Conservation (phyloP, 2,113 vertebrate species). For the Spea bombifrons region DNA sequence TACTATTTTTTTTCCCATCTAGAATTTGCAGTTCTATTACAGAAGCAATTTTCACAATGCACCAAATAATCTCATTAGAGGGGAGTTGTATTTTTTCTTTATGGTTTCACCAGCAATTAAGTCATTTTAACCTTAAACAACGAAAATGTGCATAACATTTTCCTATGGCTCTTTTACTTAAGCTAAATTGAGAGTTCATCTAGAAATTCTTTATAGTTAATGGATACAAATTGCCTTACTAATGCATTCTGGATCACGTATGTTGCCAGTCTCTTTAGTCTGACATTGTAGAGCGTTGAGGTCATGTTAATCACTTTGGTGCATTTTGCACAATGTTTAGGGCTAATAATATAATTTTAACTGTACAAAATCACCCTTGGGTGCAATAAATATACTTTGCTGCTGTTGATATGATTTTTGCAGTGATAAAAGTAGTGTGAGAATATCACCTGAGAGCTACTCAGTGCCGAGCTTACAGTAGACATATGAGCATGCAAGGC, state of each 20-base stretch:
- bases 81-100: too few relatives aligned
- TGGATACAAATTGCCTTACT: background rate
- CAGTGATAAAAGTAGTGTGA: slow-evolving; percentile 11
- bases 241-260: slow-evolving; percentile 52
- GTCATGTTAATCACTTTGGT: slow-evolving; percentile 37
- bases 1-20: too few relatives aligned
- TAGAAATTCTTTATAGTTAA: background rate
- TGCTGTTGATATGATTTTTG: background rate
- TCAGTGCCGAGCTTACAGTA: too few relatives aligned
- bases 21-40: too few relatives aligned
- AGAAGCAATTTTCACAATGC: too few relatives aligned
- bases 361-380: background rate
- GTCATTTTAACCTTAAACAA: background rate
- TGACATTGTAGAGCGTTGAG: slow-evolving; percentile 44
- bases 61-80: too few relatives aligned
- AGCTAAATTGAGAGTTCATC: background rate
- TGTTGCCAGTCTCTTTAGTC: slow-evolving; percentile 5
- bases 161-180: background rate
- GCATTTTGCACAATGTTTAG: slow-evolving; percentile 11
- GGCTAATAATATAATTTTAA: slow-evolving; percentile 36
- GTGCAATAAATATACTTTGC: slow-evolving; percentile 12
- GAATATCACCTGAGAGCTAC: background rate
- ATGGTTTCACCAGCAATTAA: too few relatives aligned
- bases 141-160: background rate
- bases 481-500: too few relatives aligned